Base-by-base conservation (phyloP, 2,797 vertebrate genomes). In the Alfaro cultratus region DNA sequence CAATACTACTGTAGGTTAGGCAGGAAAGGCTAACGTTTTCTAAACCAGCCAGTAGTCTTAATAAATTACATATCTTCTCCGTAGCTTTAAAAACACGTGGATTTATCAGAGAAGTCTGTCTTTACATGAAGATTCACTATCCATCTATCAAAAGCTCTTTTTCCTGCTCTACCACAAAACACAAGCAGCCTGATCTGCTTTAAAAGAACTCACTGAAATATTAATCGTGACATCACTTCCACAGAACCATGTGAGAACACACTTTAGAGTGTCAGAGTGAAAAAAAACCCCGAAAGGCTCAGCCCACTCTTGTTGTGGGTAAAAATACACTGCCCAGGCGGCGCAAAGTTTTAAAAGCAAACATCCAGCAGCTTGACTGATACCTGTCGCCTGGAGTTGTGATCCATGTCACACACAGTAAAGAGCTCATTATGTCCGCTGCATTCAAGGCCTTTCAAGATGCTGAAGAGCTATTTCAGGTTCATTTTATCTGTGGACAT, bases 141-240 rank as follows among this genome's bases (percentile, higher is more conserved):
- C 86, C 88, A 90, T 81, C 84, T 87, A 85, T 86, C 88, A 81
- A 68, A 80, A 68, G 51, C 74, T 73, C 78, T 84, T 80, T 70
- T 77, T 75, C 60, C 64, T 79, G 36, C 80, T 83, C 55, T 83
- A 85, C 85, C 71, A 87, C 89, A 85, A 91, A 93, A 90, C 83
- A 90, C 80, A 89, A 84, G 84, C 70, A 49, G 43, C 86, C 86
- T 87, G 72, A 85, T 86, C 88, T 89, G 89, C 83, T 94, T 90
- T 91, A 87, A 90, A 91, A 89, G 87, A 85, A 67, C 46, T 82
- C 86, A 76, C 92, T 95, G 83, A 95, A 95, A 94, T 94, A 95
- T 96, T 95, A 89, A 95, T 93, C 80, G 85, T 87, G 86, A 78
- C 90, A 92, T 90, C 92, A 93, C 92, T 94, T 95, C 87, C 88